phyloP scores from a whole-genome alignment of 2,113 vertebrate genomes.

The Aptenodytes forsteri region DNA sequence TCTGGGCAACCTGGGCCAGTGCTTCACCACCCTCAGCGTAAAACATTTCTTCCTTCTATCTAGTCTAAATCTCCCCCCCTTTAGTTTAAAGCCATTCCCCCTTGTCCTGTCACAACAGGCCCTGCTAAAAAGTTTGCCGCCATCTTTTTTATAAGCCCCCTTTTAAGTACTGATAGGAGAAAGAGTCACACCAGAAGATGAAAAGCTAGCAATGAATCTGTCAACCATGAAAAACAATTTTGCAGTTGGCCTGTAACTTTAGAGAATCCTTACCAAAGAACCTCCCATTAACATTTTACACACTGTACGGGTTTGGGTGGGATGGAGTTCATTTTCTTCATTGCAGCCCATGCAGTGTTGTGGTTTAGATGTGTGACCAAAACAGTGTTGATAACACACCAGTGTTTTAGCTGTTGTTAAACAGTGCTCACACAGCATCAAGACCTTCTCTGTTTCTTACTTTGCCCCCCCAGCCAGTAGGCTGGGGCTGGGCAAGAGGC shows the following conservation, averaged over 20 bases:
- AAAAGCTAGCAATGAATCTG: slow-evolving; percentile 12
- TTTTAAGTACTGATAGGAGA: neutral
- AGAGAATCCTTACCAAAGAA: slow-evolving; percentile 17
- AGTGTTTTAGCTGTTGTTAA: neutral
- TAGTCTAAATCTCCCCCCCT: too few species aligned
- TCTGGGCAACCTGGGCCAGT: too few species aligned
- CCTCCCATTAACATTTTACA: slow-evolving; percentile 34
- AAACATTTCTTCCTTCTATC: too few species aligned
- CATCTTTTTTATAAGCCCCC: too few species aligned
- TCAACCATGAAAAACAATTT: neutral
- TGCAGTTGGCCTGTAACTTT: neutral
- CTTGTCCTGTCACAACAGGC: too few species aligned
- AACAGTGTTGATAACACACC: neutral
- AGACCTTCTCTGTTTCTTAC: neutral
- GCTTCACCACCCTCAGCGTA: too few species aligned
- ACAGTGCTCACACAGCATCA: neutral
- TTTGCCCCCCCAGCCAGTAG: neutral
- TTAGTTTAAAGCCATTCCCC: too few species aligned
- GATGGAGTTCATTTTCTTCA: neutral
- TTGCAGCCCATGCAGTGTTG: neutral
- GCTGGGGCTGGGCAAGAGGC: too few species aligned
- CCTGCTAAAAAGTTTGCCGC: too few species aligned
- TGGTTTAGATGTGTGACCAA: too few species aligned
- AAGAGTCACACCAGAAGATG: neutral
- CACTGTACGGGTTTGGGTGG: neutral